Base-by-base conservation (phyloP, 2,888 invertebrate species). In the Bellardia bayeri region DNA sequence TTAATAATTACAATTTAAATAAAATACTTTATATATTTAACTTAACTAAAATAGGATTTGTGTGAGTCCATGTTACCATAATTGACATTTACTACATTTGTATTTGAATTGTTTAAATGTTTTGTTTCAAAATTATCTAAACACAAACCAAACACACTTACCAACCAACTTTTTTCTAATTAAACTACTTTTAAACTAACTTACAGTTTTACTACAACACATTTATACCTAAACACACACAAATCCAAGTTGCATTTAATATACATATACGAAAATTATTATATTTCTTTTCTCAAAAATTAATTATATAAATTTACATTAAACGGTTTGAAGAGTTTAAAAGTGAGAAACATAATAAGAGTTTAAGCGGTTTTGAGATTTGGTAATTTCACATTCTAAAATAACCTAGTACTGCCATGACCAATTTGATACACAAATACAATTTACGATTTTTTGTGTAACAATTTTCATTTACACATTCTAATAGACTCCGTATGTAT, bases 1-100 rank as follows among this genome's bases (percentile, higher is more conserved):
- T 14, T 14, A 51, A 51, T n/a, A 13, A 9, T 9, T 13, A 45
- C 11, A 14, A 49, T 14, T 14, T 14, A 11, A 49, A 9, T 14
- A 14, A 49, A 49, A n/a, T 13, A 51, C 0, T 51, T 13, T 0
- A 51, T 51, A 49, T 13, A n/a, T 51, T n/a, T 51, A 51, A 2
- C 14, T n/a, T 51, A n/a, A n/a, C n/a, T n/a, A 51, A 51, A 79
- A 87, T 85, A 71, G 86, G 84, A 88, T 89, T 89, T 89, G 87
- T 89, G 86, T 89, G 87, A 88, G 9, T 69, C 63, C 66, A 30
- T 54, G 13, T 76, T 54, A 78, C 66, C 58, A 49, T 76, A 87
- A 89, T 89, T 82, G 86, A 84, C 84, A 45, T 51, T 37, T 45
- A 3, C n/a, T n/a, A n/a, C 5, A 54, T 37, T 13, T 56, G n/a